These are phyloP conservation scores for Petrocephalus schoutedeni DNA, from an alignment of 2,797 vertebrate species.

Conservation along the genomic window DNA sequence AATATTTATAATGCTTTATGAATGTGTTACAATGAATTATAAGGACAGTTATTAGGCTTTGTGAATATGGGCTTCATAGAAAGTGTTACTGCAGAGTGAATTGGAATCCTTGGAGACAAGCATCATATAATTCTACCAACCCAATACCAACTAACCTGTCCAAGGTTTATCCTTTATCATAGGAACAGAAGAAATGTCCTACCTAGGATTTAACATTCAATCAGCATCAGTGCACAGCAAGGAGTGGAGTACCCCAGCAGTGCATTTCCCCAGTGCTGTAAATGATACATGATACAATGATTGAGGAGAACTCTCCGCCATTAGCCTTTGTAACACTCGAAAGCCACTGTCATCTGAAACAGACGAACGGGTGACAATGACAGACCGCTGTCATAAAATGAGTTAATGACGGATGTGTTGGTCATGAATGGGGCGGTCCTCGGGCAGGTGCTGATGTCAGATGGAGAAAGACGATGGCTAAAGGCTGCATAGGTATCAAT, in stretches of 20 bases:
- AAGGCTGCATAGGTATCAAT: neutral
- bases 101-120: neutral
- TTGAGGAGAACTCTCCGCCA: neutral
- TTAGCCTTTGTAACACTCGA: neutral
- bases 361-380: neutral
- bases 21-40: too few relatives aligned
- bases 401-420: neutral
- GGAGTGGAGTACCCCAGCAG: neutral
- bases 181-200: neutral
- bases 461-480: neutral
- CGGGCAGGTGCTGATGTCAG: neutral
- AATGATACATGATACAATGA: conserved; percentile 2
- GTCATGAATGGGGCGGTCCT: neutral
- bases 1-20: too few relatives aligned
- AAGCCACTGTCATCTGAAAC: neutral
- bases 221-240: neutral
- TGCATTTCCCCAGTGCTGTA: neutral
- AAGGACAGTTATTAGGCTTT: too few relatives aligned
- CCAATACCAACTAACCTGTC: neutral
- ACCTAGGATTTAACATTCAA: neutral
- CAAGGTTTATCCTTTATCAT: neutral
- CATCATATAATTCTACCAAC: neutral
- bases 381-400: neutral
- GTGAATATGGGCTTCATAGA: too few relatives aligned
- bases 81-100: neutral